Base-by-base conservation (phyloP, 2,113 vertebrate species). In the Rhegmatorhina hoffmannsi region DNA sequence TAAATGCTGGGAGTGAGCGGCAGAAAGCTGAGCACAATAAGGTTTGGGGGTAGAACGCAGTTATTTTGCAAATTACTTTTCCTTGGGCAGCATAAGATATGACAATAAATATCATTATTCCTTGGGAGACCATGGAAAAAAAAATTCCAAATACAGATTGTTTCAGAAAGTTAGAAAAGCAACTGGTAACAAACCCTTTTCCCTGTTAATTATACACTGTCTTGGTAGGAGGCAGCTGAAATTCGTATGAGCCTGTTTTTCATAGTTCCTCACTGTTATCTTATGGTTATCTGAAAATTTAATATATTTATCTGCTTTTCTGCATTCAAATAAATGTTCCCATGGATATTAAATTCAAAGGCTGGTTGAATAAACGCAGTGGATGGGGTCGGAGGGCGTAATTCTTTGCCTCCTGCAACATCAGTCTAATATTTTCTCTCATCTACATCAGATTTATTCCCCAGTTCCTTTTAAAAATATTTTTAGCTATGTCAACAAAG, bases 401-500 rank as follows among this genome's bases (percentile, higher is more conserved):
- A 68, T 84, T 92, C 83, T 92, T 80, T 66, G 58, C 86, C 40
- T 84, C 55, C 73, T 56, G 60, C 49, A 44, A 87, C 59, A 85
- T 58, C 64, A 58, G 68, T 28, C 49, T 89, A 80, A 94, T 91
- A 86, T 95, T 95, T 94, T 56, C 80, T 94, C 93, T 96, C 90
- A 94, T 94, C 92, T 91, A 47, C 85, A 94, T 95, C 62, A 86
- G 76, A 95, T 93, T 94, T 96, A 79, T 92, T 91, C 85, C 92
- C 76, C 75, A 92, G 77, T 23, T 90, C 87, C 94, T 91, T 94
- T 87, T 82, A 92, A 93, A 95, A 91, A 95, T 92, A 95, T 95
- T 96, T 96, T 96, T 95, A 94, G 93, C 90, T 90, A 83, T 91
- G 86, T 93, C 93, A 94, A 95, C 93, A 96, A 96, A 96, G 74